Percentiles rank a stretch among this genome's conserved stretches.
Conservation (phyloP, 2,888 invertebrate species). For the Idaea dimidiata region DNA sequence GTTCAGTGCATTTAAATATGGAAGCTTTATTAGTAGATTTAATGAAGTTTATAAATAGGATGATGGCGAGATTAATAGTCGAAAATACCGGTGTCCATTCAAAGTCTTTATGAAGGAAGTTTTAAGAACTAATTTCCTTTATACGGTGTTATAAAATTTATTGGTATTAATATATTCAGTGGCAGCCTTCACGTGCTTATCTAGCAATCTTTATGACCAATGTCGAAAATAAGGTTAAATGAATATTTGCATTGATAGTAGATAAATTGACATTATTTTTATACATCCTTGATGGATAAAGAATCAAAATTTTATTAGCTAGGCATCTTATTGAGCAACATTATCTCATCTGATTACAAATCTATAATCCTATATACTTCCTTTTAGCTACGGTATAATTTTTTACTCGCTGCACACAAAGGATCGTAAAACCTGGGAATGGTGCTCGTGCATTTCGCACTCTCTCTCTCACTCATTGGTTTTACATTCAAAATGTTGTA, state of each 20-base stretch:
- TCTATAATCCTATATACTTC: neutral
- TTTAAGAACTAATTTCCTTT: neutral
- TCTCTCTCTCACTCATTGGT: too few relatives aligned
- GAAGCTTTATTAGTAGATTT: constrained; percentile 1
- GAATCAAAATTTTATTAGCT: neutral
- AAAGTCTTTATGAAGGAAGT: neutral
- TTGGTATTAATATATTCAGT: neutral
- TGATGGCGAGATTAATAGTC: neutral
- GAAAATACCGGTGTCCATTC: neutral
- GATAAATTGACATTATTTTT: neutral
- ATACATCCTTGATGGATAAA: neutral
- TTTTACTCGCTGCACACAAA: neutral
- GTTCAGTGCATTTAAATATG: constrained; percentile 18
- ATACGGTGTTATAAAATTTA: neutral
- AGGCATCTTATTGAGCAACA: neutral
- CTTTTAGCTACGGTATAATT: neutral
- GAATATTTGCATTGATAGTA: neutral
- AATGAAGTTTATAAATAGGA: neutral
- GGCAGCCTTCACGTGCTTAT: neutral
- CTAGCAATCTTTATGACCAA: neutral
- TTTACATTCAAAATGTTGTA: too few relatives aligned
- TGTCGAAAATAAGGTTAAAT: neutral
- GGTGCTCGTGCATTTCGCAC: too few relatives aligned
- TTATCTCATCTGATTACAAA: neutral
- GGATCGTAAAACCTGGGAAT: neutral